phyloP scores from a whole-genome alignment of 2,888 invertebrate species.

The Alsophila aescularia region DNA sequence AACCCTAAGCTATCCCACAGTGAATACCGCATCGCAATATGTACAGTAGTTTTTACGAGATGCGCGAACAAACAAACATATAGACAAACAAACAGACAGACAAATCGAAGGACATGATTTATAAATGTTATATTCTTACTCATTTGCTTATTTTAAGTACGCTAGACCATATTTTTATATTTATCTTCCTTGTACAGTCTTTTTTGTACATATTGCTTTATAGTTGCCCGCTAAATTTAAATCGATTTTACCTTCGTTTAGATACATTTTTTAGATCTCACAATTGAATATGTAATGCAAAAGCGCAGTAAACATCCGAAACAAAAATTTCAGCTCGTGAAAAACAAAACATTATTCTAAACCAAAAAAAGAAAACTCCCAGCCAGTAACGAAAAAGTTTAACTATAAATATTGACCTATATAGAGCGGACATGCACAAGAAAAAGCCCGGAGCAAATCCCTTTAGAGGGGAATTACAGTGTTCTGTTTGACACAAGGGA shows the following conservation, averaged over 20 bases:
- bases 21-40: too few species aligned
- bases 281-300: slow-evolving; percentile 24
- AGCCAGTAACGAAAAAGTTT: slow-evolving; percentile 14
- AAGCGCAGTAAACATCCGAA: slow-evolving; percentile 12
- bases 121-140: too few species aligned
- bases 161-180: too few species aligned
- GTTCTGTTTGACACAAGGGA: slow-evolving; percentile 47
- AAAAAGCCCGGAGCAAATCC: slow-evolving; percentile 43
- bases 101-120: too few species aligned
- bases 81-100: too few species aligned
- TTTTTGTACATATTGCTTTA: too few species aligned
- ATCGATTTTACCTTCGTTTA: slow-evolving; percentile 24
- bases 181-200: too few species aligned
- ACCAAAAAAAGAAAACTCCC: neutral
- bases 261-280: slow-evolving; percentile 14
- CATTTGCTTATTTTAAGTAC: too few species aligned
- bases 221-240: slow-evolving; percentile 22
- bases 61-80: too few species aligned
- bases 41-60: too few species aligned
- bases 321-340: slow-evolving; percentile 9
- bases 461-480: slow-evolving; percentile 48
- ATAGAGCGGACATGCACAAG: slow-evolving; percentile 37
- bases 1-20: too few species aligned
- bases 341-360: neutral
- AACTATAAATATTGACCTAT: slow-evolving; percentile 39